These are phyloP conservation scores for Suillia variegata DNA, from an alignment of 2,888 invertebrate genomes.

Conservation along the genomic window DNA sequence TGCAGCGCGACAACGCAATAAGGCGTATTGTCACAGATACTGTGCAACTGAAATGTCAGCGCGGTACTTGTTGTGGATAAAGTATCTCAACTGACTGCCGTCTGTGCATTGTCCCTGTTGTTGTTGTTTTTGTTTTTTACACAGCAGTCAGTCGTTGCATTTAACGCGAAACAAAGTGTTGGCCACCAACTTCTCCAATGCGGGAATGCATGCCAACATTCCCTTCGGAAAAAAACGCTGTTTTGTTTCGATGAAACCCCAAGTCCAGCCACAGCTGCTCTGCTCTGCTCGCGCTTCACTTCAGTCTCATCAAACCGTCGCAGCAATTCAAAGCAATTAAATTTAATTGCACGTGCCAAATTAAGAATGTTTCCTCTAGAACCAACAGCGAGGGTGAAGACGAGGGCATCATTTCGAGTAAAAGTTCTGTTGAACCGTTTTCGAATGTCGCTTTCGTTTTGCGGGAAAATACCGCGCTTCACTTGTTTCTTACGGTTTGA, in stretches of 20 bases:
- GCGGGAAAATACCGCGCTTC: too few species aligned
- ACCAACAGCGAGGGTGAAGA: too few species aligned
- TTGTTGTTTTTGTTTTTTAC: background rate
- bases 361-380: conserved; percentile 19
- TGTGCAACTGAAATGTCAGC: background rate
- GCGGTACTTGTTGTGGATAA: background rate
- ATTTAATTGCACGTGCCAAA: conserved; percentile 39
- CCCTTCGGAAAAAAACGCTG: too few species aligned
- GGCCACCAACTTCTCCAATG: too few species aligned
- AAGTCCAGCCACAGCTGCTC: too few species aligned
- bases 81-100: background rate
- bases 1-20: too few species aligned
- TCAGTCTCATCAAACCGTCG: background rate
- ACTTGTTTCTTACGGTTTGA: conserved; percentile 17
- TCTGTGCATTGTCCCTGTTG: background rate
- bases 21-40: background rate
- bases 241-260: too few species aligned
- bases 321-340: conserved; percentile 34
- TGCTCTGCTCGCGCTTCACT: background rate
- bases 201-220: too few species aligned
- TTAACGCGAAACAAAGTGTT: background rate
- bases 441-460: conserved; percentile 5
- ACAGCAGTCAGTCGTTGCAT: background rate
- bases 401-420: background rate
- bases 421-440: background rate